Evolutionary conservation across 2,797 vertebrate species (phyloP), one percentile per base, ranked within the genome.

Genomic region (Propithecus deckenii): DNA sequence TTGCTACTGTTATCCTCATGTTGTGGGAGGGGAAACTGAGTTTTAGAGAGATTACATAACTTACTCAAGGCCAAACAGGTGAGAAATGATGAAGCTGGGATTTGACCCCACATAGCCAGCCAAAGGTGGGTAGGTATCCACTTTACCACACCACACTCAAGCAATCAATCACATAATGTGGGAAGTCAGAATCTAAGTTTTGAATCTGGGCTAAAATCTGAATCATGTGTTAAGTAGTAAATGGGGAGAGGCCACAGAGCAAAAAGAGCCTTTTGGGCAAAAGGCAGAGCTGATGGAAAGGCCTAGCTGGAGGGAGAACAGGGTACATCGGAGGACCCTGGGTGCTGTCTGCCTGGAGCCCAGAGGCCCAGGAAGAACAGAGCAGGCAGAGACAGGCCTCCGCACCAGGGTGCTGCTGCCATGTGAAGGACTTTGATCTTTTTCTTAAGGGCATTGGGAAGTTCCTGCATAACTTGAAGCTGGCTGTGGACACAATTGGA

Each of bases 201-300:
- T 91, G 23, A 50, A 74, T 83, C 65, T 57, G 79, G 35, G 22
- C 67, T 94, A 22, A 94, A 92, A 63, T 90, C 35, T 52, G 55
- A 52, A 41, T n/a, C 67, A 15, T 3, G 7, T 48, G 14, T 71
- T 43, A 46, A 78, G 41, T 7, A 69, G 13, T 11, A 14, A 30
- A 17, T 32, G 48, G 52, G 43, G 7, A 43, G 32, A 86, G 18
- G 41, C 1, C 3, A 3, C 9, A 86, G 52, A 69, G 35, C 35
- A 61, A 80, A 22, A 67, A 79, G 74, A 71, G 28, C 43, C 32
- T 86, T 43, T 50, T 28, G 35, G 28, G 65, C 28, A 69, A 83
- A 89, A 83, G 46, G 32, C 63, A 61, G 35, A 81, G 59, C 25
- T 67, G 59, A 13, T 28, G 35, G 17, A 61, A 74, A n/a, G 17